Evolutionary conservation across 1,140 invertebrate genomes (phyloP), one percentile per base, ranked within the genome.

Genomic region (Trachymyrmex septentrionalis): DNA sequence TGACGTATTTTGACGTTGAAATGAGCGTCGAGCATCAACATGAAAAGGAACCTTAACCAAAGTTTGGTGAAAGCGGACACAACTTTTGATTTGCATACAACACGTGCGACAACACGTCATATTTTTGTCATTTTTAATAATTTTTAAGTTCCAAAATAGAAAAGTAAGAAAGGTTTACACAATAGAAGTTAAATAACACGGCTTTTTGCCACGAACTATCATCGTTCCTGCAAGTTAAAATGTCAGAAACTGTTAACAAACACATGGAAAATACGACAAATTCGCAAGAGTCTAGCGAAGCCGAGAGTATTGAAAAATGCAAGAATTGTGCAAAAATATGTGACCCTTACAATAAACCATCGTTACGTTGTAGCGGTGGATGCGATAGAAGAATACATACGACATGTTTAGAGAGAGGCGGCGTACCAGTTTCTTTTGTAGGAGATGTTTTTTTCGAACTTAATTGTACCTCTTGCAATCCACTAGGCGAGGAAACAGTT

Each of bases 401-500:
- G 19, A 93, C 93, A 21, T 97, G 97, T 92, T 93, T 97, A 48
- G 95, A 95, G 85, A 94, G 96, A 50, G 96, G 96, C 14, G 96
- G 96, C 24, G 96, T 96, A 9, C 97, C 97, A 0, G 97, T 96
- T 0, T 96, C 97, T 76, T 95, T 98, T 21, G 91, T 96, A 2
- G 97, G 97, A 30, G 98, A 98, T 95, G 96, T 97, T 12, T 98
- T 98, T 93, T 98, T 97, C 85, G 95, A 96, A 55, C 97, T 97
- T 59, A 96, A 95, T 57, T 98, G 97, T 92, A 91, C 93, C 48
- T 95, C 96, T 63, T 98, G 97, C 92, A 96, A 95, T 61, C 87
- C 93, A 0, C 91, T 92, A 53, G 95, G 95, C 0, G 94, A 95
- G 57, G 97, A 97, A 94, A 90, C 94, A 48, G 95, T 97, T 84